These are phyloP conservation scores for Zonotrichia albicollis DNA, from an alignment of 2,797 vertebrate species.

Conservation along the genomic window DNA sequence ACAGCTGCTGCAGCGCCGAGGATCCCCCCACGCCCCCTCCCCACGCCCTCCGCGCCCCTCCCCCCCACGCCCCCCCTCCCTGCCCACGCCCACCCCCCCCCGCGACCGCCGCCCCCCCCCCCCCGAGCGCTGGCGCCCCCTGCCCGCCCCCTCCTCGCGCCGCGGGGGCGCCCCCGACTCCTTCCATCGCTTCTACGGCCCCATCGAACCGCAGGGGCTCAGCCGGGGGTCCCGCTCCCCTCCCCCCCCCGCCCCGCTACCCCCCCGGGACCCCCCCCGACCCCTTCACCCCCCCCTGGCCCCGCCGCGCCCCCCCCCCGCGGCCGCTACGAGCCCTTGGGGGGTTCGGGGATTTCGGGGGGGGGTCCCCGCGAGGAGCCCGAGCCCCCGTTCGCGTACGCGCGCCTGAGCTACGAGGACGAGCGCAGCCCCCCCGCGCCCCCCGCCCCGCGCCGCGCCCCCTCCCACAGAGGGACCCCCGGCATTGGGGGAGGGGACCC, in stretches of 20 bases:
- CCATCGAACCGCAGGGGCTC: not conserved
- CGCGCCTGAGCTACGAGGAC: conserved; percentile 69
- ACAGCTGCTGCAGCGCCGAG: not conserved
- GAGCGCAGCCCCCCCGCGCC: conserved; percentile 64
- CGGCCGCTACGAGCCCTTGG: conserved; percentile 57
- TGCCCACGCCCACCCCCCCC: not conserved
- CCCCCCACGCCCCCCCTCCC: not conserved
- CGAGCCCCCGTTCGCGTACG: conserved; percentile 64
- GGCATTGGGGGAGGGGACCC: not conserved
- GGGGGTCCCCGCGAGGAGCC: not conserved
- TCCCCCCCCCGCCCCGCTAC: too few relatives aligned
- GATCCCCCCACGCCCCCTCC: not conserved
- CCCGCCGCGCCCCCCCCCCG: conserved; percentile 21
- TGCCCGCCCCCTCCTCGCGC: not conserved
- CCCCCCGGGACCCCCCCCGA: not conserved
- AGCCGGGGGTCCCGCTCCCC: not conserved
- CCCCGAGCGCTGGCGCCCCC: not conserved
- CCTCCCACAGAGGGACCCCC: too few relatives aligned
- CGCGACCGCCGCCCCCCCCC: not conserved
- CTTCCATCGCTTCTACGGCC: not conserved
- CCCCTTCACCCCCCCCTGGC: conserved; percentile 64
- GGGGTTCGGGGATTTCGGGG: conserved; percentile 9
- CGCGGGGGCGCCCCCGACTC: not conserved
- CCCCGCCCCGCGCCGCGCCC: conserved; percentile 11
- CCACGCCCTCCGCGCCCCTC: not conserved